Percentiles rank a stretch among this genome's conserved stretches.
phyloP scores from a whole-genome alignment of 35 echinoderm and acorn worm species.

The Eucidaris tribuloides region DNA sequence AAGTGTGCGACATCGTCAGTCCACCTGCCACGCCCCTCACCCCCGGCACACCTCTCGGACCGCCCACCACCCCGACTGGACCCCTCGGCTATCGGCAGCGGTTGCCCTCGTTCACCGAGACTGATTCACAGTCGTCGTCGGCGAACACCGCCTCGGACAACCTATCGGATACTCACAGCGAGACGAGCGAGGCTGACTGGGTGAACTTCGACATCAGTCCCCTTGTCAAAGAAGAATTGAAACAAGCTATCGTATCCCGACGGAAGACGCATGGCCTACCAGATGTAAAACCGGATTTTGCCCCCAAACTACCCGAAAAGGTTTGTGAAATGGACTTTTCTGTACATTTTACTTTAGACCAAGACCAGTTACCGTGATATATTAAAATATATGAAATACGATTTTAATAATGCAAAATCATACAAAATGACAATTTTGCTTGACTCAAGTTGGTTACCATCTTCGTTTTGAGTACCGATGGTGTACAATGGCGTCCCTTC shows the following conservation, averaged over 20 bases:
- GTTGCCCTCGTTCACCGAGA: constrained; percentile 19
- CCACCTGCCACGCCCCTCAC: constrained; percentile 1
- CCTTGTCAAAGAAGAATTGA: constrained; percentile 5
- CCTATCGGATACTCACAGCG: constrained; percentile 2
- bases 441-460: too few species aligned
- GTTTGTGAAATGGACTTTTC: too few species aligned
- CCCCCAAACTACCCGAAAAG: background rate
- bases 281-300: background rate
- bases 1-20: background rate
- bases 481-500: too few species aligned
- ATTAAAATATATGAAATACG: too few species aligned
- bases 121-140: constrained; percentile 5
- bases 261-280: constrained; percentile 5
- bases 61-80: background rate
- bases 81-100: background rate
- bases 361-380: too few species aligned
- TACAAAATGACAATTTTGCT: too few species aligned
- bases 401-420: too few species aligned
- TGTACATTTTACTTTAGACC: too few species aligned
- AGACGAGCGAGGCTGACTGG: background rate
- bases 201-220: constrained; percentile 20
- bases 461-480: too few species aligned
- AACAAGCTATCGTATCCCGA: background rate
- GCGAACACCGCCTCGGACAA: background rate
- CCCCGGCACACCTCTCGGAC: background rate